A percentile compares a stretch with the other conserved stretches of the same genome.
Conservation (phyloP, 2,113 vertebrate genomes). For the Chaenogobius annularis region DNA sequence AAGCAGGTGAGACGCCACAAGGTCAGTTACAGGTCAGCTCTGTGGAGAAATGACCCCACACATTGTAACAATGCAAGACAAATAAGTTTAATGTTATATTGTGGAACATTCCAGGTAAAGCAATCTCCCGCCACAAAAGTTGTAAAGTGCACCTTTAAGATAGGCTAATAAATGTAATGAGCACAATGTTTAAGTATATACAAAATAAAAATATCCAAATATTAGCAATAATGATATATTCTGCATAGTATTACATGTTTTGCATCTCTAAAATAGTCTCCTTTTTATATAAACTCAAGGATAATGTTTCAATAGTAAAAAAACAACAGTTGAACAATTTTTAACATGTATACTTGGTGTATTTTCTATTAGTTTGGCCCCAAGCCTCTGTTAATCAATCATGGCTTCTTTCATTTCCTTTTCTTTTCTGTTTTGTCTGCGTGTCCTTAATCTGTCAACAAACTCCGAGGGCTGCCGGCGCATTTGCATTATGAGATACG, state of each 20-base stretch:
- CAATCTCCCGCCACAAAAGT: neutral
- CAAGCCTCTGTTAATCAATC: neutral
- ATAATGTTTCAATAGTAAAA: no score
- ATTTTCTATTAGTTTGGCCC: no score
- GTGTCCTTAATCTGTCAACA: slow-evolving; percentile 38
- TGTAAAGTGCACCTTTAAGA: neutral
- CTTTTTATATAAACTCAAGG: no score
- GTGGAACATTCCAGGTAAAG: neutral
- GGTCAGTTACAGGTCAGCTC: neutral
- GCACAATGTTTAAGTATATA: no score
- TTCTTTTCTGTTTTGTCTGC: slow-evolving; percentile 35
- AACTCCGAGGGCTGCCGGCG: slow-evolving; percentile 24
- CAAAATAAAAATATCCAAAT: no score
- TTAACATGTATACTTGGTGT: no score
- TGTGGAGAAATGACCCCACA: no score
- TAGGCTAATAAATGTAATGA: neutral
- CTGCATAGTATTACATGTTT: no score
- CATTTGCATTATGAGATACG: slow-evolving; percentile 23
- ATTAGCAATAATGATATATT: no score
- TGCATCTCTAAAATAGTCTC: no score
- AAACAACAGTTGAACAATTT: no score
- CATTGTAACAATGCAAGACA: neutral
- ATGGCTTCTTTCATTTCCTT: slow-evolving; percentile 40
- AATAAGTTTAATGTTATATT: neutral
- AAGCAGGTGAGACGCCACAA: no score